Base-by-base conservation (phyloP, 1,140 invertebrate species). In the Trialeurodes vaporariorum region DNA sequence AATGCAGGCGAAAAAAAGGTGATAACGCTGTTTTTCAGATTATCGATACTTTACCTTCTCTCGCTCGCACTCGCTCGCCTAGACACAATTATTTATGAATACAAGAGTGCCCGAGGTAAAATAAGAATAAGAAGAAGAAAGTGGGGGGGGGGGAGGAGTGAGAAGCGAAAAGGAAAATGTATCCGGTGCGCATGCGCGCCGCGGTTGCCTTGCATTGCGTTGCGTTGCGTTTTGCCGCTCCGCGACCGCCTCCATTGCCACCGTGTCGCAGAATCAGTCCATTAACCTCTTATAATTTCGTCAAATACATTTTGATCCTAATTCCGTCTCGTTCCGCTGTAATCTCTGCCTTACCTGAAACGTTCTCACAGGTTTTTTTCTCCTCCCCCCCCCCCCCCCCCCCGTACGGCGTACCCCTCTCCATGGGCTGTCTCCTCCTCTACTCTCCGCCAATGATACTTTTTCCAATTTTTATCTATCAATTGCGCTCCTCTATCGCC, bases 241-340 rank as follows among this genome's bases (percentile, higher is more conserved):
- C 34, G 34, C 34, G 34, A 17, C 17, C 34, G 34, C 34, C 34
- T 49, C 34, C n/a, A n/a, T 49, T 49, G 34, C 34, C 5, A 49
- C 17, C 5, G 34, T 49, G 34, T 5, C 17, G 34, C 34, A 17
- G 34, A 49, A 49, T 49, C 34, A 49, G 34, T 49, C 34, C 34
- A 49, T 49, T 49, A 49, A 49, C 34, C 34, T 17, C 34, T 49
- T 49, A 49, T 49, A 49, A 49, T 49, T 49, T 49, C 17, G 34
- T 49, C 34, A 49, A 49, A 49, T 49, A 49, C 34, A 49, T 49
- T 49, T 49, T 49, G 34, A 49, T 49, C 34, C 34, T 49, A 49
- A 49, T 49, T 49, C 34, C 34, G 5, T 17, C 5, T 49, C 34
- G 34, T 49, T 49, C 34, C 34, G 34, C 34, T 9, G 34, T 49